phyloP scores from a whole-genome alignment of 2,888 invertebrate genomes.

The Megalurothrips usitatus region DNA sequence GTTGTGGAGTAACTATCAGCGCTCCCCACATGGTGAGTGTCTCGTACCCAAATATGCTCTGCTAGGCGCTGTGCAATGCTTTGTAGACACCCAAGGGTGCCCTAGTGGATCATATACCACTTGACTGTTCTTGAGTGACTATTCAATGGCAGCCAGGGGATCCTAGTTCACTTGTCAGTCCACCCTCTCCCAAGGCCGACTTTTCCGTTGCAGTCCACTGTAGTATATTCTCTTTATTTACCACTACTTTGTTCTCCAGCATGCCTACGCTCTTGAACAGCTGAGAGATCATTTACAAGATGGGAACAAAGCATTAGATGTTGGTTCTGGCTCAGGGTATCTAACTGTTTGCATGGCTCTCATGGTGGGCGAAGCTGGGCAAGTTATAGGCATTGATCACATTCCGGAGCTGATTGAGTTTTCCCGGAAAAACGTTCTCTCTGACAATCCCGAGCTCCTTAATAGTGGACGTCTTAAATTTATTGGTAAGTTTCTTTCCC shows the following conservation, averaged over 20 bases:
- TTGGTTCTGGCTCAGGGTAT: slow-evolving; percentile 92
- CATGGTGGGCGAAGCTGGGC: slow-evolving; percentile 67
- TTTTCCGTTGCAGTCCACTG: neutral
- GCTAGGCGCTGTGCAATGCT: too few relatives aligned
- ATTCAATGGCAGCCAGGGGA: too few relatives aligned
- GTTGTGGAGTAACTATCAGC: slow-evolving; percentile 90
- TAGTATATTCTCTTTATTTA: slow-evolving; percentile 15
- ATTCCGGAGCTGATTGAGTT: slow-evolving; percentile 73
- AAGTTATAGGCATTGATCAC: slow-evolving; percentile 84
- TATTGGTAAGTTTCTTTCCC: slow-evolving; percentile 53
- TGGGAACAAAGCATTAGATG: slow-evolving; percentile 79
- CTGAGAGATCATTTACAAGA: slow-evolving; percentile 70
- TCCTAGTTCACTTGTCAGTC: too few relatives aligned
- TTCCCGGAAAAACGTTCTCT: slow-evolving; percentile 70
- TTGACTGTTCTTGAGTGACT: too few relatives aligned
- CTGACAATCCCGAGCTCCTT: slow-evolving; percentile 66
- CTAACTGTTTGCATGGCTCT: slow-evolving; percentile 86
- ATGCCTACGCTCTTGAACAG: slow-evolving; percentile 85
- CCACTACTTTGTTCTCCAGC: slow-evolving; percentile 52
- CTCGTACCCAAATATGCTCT: too few relatives aligned
- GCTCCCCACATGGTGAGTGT: slow-evolving; percentile 87
- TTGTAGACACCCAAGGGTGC: too few relatives aligned
- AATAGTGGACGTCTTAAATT: slow-evolving; percentile 63
- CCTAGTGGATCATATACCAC: too few relatives aligned
- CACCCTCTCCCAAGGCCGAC: too few relatives aligned